A percentile compares a stretch with the other conserved stretches of the same genome.
Evolutionary conservation across 2,888 invertebrate genomes (phyloP).

Genomic region (Drosophila borborema): DNA sequence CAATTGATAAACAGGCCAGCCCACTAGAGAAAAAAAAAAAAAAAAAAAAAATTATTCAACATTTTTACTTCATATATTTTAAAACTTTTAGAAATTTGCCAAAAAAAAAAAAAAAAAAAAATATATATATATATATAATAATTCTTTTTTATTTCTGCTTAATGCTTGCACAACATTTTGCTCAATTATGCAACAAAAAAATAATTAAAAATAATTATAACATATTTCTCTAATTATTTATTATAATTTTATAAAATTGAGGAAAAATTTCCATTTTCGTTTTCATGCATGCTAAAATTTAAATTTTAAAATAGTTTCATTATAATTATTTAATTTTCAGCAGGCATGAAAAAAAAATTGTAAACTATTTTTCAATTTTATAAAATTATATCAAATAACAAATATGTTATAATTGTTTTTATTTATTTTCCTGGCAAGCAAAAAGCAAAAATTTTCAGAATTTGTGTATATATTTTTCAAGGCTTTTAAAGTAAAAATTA

Average conservation of each 20-base stretch:
- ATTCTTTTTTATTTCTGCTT: not conserved
- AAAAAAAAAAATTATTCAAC: not conserved
- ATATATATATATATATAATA: no score
- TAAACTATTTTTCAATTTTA: not conserved
- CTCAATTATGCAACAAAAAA: not conserved
- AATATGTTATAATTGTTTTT: not conserved
- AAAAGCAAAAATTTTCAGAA: not conserved
- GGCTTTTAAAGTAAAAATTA: not conserved
- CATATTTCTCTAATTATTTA: not conserved
- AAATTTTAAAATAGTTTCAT: not conserved
- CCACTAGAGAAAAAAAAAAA: not conserved
- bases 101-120: no score
- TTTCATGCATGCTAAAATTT: not conserved
- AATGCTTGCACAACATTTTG: not conserved
- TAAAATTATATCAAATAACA: not conserved
- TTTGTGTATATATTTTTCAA: not conserved
- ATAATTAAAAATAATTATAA: not conserved
- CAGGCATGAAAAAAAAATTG: not conserved
- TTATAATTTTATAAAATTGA: constrained; percentile 1
- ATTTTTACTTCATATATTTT: not conserved
- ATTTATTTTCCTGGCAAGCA: not conserved
- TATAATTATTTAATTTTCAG: not conserved
- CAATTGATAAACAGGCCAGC: constrained; percentile 23
- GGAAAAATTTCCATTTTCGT: not conserved
- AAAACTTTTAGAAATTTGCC: not conserved